Conservation (phyloP, 1,140 invertebrate genomes). For the Lepidurus couesii region DNA sequence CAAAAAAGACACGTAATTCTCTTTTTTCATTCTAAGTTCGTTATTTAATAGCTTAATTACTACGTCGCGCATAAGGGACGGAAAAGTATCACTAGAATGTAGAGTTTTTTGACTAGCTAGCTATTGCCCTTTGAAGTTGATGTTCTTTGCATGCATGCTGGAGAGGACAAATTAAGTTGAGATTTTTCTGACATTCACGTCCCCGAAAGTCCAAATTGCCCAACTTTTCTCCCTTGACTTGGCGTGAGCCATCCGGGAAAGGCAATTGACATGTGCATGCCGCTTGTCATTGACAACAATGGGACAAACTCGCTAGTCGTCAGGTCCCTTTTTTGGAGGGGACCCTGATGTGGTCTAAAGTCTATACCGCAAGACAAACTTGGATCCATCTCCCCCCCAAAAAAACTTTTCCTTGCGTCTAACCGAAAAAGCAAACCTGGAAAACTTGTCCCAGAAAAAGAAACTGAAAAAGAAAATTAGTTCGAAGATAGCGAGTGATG, state of each 20-base stretch:
- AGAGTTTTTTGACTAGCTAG: too few species aligned
- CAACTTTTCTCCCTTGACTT: slow-evolving; percentile 6
- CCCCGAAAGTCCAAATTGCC: background rate
- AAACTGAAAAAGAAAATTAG: background rate
- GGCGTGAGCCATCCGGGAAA: slow-evolving; percentile 10
- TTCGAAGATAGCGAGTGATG: background rate
- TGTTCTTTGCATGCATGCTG: background rate
- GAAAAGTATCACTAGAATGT: too few species aligned
- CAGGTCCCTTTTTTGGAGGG: background rate
- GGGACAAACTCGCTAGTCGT: slow-evolving; percentile 13
- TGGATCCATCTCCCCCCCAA: background rate
- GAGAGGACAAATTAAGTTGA: background rate
- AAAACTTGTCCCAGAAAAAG: background rate
- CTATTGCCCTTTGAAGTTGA: background rate
- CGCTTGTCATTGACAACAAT: slow-evolving; percentile 15
- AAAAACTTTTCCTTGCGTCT: background rate
- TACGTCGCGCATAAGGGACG: too few species aligned
- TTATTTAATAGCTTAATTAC: too few species aligned
- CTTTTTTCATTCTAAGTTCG: too few species aligned
- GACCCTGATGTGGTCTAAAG: background rate
- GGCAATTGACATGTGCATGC: slow-evolving; percentile 14
- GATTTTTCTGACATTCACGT: background rate
- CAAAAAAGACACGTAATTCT: too few species aligned
- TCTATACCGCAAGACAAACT: slow-evolving; percentile 11
- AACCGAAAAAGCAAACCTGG: background rate